Base-by-base conservation (phyloP, 2,797 vertebrate species). In the Notoglanidium macrostoma region DNA sequence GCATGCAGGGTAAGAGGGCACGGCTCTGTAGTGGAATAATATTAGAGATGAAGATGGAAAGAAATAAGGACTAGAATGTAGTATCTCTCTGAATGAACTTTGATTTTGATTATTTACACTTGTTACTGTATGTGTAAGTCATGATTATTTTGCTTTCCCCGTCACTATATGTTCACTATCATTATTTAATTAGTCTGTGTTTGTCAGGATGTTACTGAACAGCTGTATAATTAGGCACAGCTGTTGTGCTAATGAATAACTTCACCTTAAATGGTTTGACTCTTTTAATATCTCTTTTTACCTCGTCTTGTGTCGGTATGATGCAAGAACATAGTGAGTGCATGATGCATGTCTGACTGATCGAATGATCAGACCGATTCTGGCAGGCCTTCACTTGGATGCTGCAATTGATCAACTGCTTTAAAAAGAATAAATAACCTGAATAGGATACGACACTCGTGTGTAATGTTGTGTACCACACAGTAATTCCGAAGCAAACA, bases 1-100 rank as follows among this genome's bases (percentile, higher is more conserved):
- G 88, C 87, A 83, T 86, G 80, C 82, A 91, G 87, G 88, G 88
- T 88, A 91, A 89, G 85, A 5, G 73, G 80, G 17, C 80, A 40
- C 85, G 82, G 85, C 21, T 79, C 72, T 88, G 84, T 68, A 0
- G 89, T 94, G 94, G 90, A 85, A 76, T 92, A 92, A 93, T 73
- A 86, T 55, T 4, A 89, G 70, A 35, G 35, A 35, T 35, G 35
- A 35, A 90, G 80, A 54, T 68, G 51, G 73, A 67, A 29, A 44
- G 7, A 79, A 67, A 55, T 7, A 23, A 44, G 57, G 32, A 80
- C 79, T 73, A 26, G 81, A 83, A 74, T 68, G 46, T 61, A 59
- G 59, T 88, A 46, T 76, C 6, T 76, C 6, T 5, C 73, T n/a
- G 49, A 2, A 35, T 9, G 44, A 26, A 29, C 12, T 51, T 76